These are phyloP conservation scores for Campylorhamphus procurvoides DNA, from an alignment of 2,113 vertebrate species.

Conservation along the genomic window DNA sequence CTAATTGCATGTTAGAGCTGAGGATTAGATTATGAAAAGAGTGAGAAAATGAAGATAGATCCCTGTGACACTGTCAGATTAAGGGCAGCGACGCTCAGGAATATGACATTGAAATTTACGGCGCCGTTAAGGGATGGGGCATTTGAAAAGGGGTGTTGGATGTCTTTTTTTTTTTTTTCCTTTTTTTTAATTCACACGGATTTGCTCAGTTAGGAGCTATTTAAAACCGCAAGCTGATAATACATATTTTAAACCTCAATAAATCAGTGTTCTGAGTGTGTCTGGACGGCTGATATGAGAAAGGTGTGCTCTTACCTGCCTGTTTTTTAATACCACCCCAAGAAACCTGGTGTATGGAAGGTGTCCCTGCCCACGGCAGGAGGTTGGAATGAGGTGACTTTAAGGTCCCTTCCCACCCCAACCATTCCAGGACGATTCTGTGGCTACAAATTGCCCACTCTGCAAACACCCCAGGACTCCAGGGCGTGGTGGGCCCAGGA, in stretches of 20 bases:
- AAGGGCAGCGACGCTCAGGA: conserved; percentile 83
- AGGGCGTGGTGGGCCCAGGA: rapidly evolving
- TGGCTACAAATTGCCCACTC: rapidly evolving
- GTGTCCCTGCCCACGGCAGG: background rate
- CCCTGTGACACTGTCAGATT: conserved; percentile 97
- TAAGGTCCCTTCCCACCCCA: background rate
- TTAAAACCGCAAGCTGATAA: background rate
- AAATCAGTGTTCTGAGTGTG: background rate
- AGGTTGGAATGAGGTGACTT: background rate
- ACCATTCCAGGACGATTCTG: rapidly evolving
- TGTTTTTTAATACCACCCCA: background rate
- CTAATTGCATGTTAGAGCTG: conserved; percentile 99
- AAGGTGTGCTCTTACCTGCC: background rate
- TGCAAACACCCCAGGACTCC: rapidly evolving
- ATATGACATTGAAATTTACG: conserved; percentile 86
- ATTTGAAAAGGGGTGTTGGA: conserved; percentile 31
- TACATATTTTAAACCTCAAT: background rate
- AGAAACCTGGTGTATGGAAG: background rate
- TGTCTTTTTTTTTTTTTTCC: background rate
- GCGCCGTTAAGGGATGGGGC: conserved; percentile 75
- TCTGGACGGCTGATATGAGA: rapidly evolving
- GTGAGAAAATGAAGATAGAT: conserved; percentile 99
- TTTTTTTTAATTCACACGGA: background rate
- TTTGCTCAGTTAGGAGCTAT: conserved; percentile 15
- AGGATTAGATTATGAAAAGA: conserved; percentile 99